Percentiles rank a stretch among this genome's conserved stretches.
phyloP scores from a whole-genome alignment of 2,888 invertebrate genomes.

The Argyresthia albistria region DNA sequence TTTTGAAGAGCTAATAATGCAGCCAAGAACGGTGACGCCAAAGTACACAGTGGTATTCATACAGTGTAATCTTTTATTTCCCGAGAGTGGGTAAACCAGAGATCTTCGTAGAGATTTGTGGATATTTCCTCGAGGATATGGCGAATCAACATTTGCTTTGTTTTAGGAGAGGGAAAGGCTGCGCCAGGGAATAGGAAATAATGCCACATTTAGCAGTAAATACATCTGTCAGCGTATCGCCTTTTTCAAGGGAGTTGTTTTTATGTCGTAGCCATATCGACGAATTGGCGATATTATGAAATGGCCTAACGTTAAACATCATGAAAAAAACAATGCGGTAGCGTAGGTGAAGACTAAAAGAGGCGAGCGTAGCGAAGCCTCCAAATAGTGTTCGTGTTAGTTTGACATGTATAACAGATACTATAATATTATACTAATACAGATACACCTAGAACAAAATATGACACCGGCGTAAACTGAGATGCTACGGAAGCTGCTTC shows the following conservation, averaged over 20 bases:
- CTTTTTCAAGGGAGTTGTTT: constrained; percentile 23
- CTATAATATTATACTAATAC: too few species aligned
- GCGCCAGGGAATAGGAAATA: constrained; percentile 12
- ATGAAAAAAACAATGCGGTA: too few species aligned
- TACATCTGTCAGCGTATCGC: constrained; percentile 27
- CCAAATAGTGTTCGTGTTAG: too few species aligned
- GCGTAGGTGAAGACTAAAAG: too few species aligned
- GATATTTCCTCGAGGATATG: constrained; percentile 36
- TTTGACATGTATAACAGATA: too few species aligned
- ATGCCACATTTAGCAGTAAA: constrained; percentile 30
- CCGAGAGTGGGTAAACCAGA: constrained; percentile 28
- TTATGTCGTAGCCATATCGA: constrained; percentile 6
- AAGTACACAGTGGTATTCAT: constrained; percentile 34
- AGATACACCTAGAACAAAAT: too few species aligned
- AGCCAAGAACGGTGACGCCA: too few species aligned
- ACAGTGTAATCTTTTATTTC: constrained; percentile 50
- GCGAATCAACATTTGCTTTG: constrained; percentile 31
- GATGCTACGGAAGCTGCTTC: too few species aligned
- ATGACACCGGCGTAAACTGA: too few species aligned
- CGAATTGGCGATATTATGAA: background rate
- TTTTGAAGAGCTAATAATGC: too few species aligned
- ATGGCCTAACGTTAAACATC: too few species aligned
- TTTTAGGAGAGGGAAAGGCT: constrained; percentile 20
- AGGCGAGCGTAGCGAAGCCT: too few species aligned
- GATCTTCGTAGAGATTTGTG: constrained; percentile 28